Conservation (phyloP, 2,113 vertebrate species). For the Pseudorasbora parva region DNA sequence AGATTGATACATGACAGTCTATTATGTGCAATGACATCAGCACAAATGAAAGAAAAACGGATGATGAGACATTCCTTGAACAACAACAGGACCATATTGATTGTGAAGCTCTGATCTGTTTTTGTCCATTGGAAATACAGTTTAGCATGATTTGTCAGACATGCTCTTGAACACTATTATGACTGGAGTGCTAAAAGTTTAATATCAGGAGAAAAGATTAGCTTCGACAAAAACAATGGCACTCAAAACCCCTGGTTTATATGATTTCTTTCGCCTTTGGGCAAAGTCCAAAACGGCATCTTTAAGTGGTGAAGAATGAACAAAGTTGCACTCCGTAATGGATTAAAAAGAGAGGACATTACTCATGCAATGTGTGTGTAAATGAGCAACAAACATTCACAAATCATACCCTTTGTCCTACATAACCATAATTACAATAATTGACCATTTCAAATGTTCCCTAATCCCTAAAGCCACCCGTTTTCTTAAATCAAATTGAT, state of each 20-base stretch:
- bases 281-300: not conserved
- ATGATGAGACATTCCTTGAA: not conserved
- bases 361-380: not conserved
- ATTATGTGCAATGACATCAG: not conserved
- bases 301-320: not conserved
- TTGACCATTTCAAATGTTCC: not conserved
- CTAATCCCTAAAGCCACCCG: not conserved
- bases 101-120: not conserved
- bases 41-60: not conserved
- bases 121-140: constrained; percentile 12
- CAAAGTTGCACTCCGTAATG: not conserved
- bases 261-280: not conserved
- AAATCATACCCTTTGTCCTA: not conserved
- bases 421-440: not conserved
- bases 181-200: not conserved
- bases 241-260: not conserved
- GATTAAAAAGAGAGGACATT: not conserved
- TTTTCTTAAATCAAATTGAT: constrained; percentile 35
- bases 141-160: constrained; percentile 18
- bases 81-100: not conserved
- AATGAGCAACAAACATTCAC: not conserved
- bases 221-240: not conserved
- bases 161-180: constrained; percentile 11
- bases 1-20: constrained; percentile 13
- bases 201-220: not conserved